Conservation (phyloP, 37 sponge, comb jelly and placozoan genomes). For the Cliona cf. orientalis region DNA sequence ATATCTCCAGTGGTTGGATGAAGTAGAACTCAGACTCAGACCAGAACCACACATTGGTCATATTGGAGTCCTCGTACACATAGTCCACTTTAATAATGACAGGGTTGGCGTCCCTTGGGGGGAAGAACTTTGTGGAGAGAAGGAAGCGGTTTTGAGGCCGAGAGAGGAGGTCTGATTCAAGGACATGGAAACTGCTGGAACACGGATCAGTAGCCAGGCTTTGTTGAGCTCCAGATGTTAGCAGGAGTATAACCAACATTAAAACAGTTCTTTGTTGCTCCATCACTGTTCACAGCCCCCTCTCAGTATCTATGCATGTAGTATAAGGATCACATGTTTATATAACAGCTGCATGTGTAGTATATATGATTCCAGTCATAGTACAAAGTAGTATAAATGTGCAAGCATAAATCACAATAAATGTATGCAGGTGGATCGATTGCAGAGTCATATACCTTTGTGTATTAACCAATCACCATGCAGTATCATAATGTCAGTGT, state of each 20-base stretch:
- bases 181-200: not conserved
- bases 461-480: too few species aligned
- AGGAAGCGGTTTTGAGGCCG: conserved; percentile 4
- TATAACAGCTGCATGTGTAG: too few species aligned
- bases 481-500: too few species aligned
- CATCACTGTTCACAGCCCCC: too few species aligned
- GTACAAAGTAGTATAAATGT: too few species aligned
- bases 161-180: conserved; percentile 5
- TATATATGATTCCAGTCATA: too few species aligned
- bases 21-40: conserved; percentile 34
- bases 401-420: too few species aligned
- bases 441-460: too few species aligned
- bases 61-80: not conserved
- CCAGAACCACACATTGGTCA: conserved; percentile 25
- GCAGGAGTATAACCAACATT: not conserved
- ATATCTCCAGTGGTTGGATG: conserved; percentile 40
- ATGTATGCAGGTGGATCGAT: too few species aligned
- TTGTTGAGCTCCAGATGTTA: not conserved
- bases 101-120: conserved; percentile 27
- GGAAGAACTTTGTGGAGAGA: conserved; percentile 11
- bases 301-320: too few species aligned
- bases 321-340: too few species aligned
- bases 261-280: too few species aligned
- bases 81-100: conserved; percentile 34
- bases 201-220: not conserved